Conservation (phyloP, 1,140 invertebrate species). For the Neocloeon triangulifer region DNA sequence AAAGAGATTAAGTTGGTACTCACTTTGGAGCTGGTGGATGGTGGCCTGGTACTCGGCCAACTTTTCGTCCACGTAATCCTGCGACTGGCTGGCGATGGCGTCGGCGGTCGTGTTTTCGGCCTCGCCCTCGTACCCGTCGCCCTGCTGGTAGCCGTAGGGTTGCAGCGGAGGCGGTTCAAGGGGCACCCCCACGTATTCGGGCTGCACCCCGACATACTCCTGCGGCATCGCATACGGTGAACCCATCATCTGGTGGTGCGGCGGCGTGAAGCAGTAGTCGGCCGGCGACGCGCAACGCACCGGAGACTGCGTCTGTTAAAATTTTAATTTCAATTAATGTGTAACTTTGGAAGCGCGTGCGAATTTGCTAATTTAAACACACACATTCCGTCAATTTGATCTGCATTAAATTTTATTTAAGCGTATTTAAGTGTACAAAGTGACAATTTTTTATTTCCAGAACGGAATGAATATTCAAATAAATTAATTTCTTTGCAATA, state of each 20-base stretch:
- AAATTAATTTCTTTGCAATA: too few relatives aligned
- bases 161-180: slow-evolving; percentile 36
- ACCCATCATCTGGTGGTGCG: neutral
- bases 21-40: slow-evolving; percentile 72
- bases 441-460: too few relatives aligned
- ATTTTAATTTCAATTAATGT: too few relatives aligned
- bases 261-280: slow-evolving; percentile 22
- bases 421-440: too few relatives aligned
- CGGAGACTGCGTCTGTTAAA: too few relatives aligned
- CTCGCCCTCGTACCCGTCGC: slow-evolving; percentile 24
- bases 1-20: too few relatives aligned
- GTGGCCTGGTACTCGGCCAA: slow-evolving; percentile 80
- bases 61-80: slow-evolving; percentile 85
- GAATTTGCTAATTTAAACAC: too few relatives aligned
- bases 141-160: slow-evolving; percentile 12
- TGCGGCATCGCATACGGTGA: slow-evolving; percentile 30
- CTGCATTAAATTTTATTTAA: too few relatives aligned
- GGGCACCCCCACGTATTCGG: slow-evolving; percentile 30
- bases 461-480: too few relatives aligned
- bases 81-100: slow-evolving; percentile 76
- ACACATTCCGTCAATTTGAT: too few relatives aligned
- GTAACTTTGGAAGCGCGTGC: too few relatives aligned
- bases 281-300: slow-evolving; percentile 31
- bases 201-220: slow-evolving; percentile 31
- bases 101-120: slow-evolving; percentile 60